Conservation (phyloP, 2,888 invertebrate genomes). For the Crocallis elinguaria region DNA sequence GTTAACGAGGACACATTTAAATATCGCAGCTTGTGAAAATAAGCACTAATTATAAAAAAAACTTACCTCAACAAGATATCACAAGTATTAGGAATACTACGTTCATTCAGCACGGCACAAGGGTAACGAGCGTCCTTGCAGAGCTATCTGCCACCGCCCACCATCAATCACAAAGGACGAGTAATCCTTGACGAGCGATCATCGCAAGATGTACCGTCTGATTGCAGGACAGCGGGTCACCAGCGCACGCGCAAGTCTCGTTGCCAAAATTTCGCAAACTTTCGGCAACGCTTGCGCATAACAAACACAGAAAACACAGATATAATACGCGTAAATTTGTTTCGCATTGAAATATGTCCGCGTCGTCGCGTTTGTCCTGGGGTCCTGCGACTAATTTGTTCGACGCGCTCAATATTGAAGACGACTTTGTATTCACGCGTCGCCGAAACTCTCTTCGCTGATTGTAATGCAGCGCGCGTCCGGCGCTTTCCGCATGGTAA, state of each 20-base stretch:
- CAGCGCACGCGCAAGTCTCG: constrained; percentile 43
- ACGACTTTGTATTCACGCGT: constrained; percentile 75
- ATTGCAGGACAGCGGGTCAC: constrained; percentile 48
- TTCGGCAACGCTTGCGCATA: constrained; percentile 61
- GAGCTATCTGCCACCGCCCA: constrained; percentile 50
- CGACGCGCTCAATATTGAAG: constrained; percentile 56
- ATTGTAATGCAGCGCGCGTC: constrained; percentile 75
- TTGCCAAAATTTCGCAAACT: constrained; percentile 77
- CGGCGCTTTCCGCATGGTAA: constrained; percentile 76
- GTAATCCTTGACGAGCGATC: constrained; percentile 60
- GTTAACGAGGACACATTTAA: constrained; percentile 45
- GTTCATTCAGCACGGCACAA: constrained; percentile 49
- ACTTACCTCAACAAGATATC: constrained; percentile 59
- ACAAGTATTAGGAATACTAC: constrained; percentile 48
- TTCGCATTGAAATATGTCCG: constrained; percentile 39
- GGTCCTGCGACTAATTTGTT: constrained; percentile 66
- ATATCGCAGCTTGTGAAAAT: constrained; percentile 31
- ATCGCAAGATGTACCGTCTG: constrained; percentile 60
- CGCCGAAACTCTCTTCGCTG: constrained; percentile 79
- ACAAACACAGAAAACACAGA: constrained; percentile 55
- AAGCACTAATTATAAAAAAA: constrained; percentile 28
- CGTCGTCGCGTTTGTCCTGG: constrained; percentile 63
- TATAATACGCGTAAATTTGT: constrained; percentile 47
- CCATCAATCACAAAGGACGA: constrained; percentile 59
- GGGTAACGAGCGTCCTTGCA: constrained; percentile 48